A percentile compares a stretch with the other conserved stretches of the same genome.
phyloP scores from a whole-genome alignment of 2,113 vertebrate species.

The Pardalotus punctatus region DNA sequence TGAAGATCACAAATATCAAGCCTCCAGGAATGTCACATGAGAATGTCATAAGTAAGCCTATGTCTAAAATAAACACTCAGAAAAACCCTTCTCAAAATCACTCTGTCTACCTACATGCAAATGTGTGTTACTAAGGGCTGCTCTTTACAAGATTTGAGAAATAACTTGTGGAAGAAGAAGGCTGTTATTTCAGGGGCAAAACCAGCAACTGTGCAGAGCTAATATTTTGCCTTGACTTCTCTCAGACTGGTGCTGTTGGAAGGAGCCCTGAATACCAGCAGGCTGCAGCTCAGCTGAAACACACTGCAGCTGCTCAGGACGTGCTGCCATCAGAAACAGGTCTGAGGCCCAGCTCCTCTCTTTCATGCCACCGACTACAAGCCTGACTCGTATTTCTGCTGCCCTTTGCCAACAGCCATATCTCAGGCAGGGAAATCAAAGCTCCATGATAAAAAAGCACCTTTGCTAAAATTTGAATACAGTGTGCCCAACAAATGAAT shows the following conservation, averaged over 20 bases:
- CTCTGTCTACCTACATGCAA: background rate
- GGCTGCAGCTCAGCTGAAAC: slow-evolving; percentile 16
- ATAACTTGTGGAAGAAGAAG: background rate
- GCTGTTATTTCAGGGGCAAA: background rate
- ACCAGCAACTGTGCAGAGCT: background rate
- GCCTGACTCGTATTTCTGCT: background rate
- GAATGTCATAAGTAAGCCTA: slow-evolving; percentile 24
- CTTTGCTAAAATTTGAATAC: background rate
- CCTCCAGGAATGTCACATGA: slow-evolving; percentile 22
- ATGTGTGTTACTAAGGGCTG: background rate
- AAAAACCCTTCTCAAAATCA: slow-evolving; percentile 14
- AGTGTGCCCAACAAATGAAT: background rate
- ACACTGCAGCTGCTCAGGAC: slow-evolving; percentile 30
- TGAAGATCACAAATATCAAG: slow-evolving; percentile 34
- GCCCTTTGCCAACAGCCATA: background rate
- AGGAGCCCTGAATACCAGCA: background rate
- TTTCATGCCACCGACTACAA: background rate
- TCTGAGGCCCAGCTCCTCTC: background rate
- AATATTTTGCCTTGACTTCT: background rate
- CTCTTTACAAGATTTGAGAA: background rate
- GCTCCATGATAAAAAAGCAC: background rate
- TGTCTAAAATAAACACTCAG: background rate
- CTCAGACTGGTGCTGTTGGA: background rate
- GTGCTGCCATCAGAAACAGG: slow-evolving; percentile 25
- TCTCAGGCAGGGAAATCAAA: background rate